Percentiles rank a stretch among this genome's conserved stretches.
phyloP scores from a whole-genome alignment of 2,888 invertebrate genomes.

The Desoria tigrina region DNA sequence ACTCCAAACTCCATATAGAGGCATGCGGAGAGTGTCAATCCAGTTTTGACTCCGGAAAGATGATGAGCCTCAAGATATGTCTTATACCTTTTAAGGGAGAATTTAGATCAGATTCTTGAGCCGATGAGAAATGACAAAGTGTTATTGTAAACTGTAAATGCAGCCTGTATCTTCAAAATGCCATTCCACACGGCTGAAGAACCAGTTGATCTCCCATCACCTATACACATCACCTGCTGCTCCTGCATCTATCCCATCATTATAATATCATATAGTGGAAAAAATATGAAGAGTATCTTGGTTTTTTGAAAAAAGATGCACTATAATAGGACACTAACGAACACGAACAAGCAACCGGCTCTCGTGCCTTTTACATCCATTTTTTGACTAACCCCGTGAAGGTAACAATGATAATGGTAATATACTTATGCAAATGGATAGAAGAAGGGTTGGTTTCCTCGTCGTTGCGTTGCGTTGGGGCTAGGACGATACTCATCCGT shows the following conservation, averaged over 20 bases:
- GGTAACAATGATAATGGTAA: constrained; percentile 5
- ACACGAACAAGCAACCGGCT: not conserved
- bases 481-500: not conserved
- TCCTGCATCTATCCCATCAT: not conserved
- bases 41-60: too few species aligned
- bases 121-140: too few species aligned
- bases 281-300: too few species aligned
- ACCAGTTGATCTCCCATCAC: too few species aligned
- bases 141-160: too few species aligned
- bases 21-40: too few species aligned
- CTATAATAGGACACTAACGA: constrained; percentile 19
- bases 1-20: too few species aligned
- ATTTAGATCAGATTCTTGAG: too few species aligned
- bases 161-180: too few species aligned
- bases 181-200: too few species aligned
- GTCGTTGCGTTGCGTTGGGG: not conserved
- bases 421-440: constrained; percentile 15
- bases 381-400: not conserved
- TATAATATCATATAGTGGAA: not conserved
- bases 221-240: constrained; percentile 4
- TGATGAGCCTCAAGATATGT: too few species aligned
- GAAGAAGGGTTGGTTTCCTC: not conserved
- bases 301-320: not conserved
- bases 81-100: too few species aligned
- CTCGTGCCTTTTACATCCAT: not conserved